phyloP scores from a whole-genome alignment of 2,888 invertebrate species.

The Portevinia maculata region DNA sequence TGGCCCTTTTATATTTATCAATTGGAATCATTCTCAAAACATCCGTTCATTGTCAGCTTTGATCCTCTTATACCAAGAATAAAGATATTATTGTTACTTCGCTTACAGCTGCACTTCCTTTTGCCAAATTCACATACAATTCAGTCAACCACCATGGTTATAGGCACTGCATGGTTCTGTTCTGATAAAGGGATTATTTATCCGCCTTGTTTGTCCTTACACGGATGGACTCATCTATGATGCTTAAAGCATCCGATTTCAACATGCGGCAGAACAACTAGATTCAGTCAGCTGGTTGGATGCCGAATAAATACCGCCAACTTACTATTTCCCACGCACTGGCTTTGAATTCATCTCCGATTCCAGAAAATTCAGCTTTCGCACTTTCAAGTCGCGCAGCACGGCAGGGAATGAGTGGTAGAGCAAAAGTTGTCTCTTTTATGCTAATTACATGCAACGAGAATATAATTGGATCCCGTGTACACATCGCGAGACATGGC shows the following conservation, averaged over 20 bases:
- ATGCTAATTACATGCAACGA: slow-evolving; percentile 74
- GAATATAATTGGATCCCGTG: slow-evolving; percentile 74
- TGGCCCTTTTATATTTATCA: too few species aligned
- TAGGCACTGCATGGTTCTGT: slow-evolving; percentile 37
- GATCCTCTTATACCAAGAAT: not conserved
- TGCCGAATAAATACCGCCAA: slow-evolving; percentile 21
- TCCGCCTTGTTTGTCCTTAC: slow-evolving; percentile 42
- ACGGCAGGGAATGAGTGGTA: slow-evolving; percentile 16
- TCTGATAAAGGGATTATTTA: slow-evolving; percentile 58
- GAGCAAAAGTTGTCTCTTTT: slow-evolving; percentile 74
- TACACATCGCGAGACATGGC: slow-evolving; percentile 73
- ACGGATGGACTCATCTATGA: slow-evolving; percentile 1
- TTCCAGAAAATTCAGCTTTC: slow-evolving; percentile 51
- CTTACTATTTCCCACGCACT: slow-evolving; percentile 9
- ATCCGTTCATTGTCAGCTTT: not conserved
- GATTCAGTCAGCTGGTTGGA: slow-evolving; percentile 45
- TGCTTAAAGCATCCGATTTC: slow-evolving; percentile 56
- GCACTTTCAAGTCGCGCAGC: slow-evolving; percentile 50
- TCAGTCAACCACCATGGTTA: not conserved
- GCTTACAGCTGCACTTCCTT: not conserved
- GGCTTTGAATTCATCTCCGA: slow-evolving; percentile 64
- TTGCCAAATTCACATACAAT: not conserved
- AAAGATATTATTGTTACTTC: not conserved
- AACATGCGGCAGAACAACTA: slow-evolving; percentile 35
- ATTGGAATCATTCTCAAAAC: not conserved